Conservation (phyloP, 1,140 invertebrate genomes). For the Melipona quadrifasciata region DNA sequence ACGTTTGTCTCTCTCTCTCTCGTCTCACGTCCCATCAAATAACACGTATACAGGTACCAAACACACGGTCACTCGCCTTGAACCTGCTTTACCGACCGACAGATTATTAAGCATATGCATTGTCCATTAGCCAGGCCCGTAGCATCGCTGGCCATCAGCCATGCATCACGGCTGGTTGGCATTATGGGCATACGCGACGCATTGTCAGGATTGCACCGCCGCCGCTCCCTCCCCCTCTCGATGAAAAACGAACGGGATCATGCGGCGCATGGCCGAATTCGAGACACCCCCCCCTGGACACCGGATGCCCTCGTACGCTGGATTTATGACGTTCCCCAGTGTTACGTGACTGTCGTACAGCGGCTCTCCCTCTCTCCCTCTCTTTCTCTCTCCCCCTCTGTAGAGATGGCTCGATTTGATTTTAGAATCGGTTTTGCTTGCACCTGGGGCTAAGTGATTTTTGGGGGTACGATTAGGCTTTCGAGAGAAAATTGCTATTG, state of each 20-base stretch:
- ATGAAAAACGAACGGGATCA: constrained; percentile 43
- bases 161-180: constrained; percentile 36
- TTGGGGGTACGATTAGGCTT: no score
- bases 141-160: constrained; percentile 25
- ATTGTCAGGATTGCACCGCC: constrained; percentile 28
- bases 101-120: constrained; percentile 53
- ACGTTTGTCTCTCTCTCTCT: no score
- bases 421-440: background rate
- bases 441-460: background rate
- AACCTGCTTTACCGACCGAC: constrained; percentile 34
- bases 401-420: background rate
- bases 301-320: constrained; percentile 2
- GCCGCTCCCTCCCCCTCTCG: background rate
- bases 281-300: constrained; percentile 4
- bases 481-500: no score
- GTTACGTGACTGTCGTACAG: background rate
- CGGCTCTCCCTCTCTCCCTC: no score
- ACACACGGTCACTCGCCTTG: constrained; percentile 11
- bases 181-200: constrained; percentile 39
- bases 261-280: constrained; percentile 1
- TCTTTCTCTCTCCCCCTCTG: no score
- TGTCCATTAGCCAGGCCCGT: constrained; percentile 43
- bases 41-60: background rate
- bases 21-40: background rate
- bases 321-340: constrained; percentile 22